Evolutionary conservation across 2,797 vertebrate genomes (phyloP).

Genomic region (Hybognathus amarus): DNA sequence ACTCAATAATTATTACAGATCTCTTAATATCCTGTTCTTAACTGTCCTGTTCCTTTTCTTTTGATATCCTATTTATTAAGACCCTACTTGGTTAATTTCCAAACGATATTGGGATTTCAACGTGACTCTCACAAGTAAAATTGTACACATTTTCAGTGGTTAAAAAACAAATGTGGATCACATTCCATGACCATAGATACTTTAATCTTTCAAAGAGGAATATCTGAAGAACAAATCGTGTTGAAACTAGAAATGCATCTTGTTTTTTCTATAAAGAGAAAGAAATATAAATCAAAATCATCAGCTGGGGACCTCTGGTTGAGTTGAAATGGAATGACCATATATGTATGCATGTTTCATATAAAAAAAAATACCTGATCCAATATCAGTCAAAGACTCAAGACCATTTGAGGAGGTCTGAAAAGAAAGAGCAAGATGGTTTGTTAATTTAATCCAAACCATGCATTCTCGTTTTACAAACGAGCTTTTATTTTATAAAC

Average conservation of each 20-base stretch:
- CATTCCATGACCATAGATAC: too few relatives aligned
- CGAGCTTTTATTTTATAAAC: not conserved
- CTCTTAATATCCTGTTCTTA: not conserved
- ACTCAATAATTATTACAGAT: not conserved
- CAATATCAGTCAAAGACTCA: constrained; percentile 91
- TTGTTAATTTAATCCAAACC: not conserved
- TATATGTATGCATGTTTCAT: not conserved
- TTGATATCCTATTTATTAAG: too few relatives aligned
- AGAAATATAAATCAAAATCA: not conserved
- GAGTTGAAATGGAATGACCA: not conserved
- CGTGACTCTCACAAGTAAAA: too few relatives aligned
- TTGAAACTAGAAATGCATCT: not conserved
- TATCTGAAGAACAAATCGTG: not conserved
- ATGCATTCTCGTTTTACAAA: not conserved
- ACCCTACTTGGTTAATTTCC: too few relatives aligned
- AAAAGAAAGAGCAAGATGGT: constrained; percentile 6
- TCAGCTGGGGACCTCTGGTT: not conserved
- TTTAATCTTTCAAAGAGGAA: too few relatives aligned
- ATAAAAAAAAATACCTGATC: constrained; percentile 80
- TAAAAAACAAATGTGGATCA: too few relatives aligned
- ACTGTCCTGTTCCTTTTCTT: too few relatives aligned
- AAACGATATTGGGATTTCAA: too few relatives aligned
- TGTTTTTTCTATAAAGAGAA: not conserved
- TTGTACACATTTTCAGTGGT: too few relatives aligned
- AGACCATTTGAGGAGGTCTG: constrained; percentile 89